Conservation (phyloP, 2,888 invertebrate species). For the Corbicula japonica region DNA sequence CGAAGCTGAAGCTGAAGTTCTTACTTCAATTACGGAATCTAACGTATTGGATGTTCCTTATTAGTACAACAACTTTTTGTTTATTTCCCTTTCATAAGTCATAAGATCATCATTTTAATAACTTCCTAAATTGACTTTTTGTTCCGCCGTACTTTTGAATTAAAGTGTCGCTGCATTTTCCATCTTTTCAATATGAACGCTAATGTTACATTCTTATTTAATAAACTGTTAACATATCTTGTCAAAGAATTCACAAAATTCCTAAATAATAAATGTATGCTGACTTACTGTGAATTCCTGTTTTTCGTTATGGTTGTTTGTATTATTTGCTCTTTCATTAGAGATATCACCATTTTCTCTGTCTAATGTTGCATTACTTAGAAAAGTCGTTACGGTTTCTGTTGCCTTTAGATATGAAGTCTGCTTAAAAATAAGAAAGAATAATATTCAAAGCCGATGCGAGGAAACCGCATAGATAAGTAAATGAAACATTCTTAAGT, state of each 20-base stretch:
- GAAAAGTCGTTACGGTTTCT: constrained; percentile 68
- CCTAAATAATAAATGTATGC: neutral
- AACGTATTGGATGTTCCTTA: too few species aligned
- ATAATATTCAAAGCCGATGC: too few species aligned
- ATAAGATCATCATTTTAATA: too few species aligned
- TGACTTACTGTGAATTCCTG: constrained; percentile 56
- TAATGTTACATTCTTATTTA: neutral
- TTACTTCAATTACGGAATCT: too few species aligned
- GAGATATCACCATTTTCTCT: constrained; percentile 66
- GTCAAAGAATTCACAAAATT: neutral
- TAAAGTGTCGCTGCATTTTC: neutral
- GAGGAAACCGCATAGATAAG: too few species aligned
- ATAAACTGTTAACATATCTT: neutral
- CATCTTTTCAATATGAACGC: neutral
- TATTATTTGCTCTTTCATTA: constrained; percentile 56
- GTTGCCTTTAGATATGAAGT: constrained; percentile 67
- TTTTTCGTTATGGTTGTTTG: constrained; percentile 50
- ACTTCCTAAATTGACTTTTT: too few species aligned
- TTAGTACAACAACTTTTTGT: too few species aligned
- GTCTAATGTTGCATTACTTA: constrained; percentile 63
- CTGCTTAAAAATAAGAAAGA: too few species aligned
- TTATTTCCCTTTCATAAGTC: too few species aligned
- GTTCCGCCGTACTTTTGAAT: too few species aligned
- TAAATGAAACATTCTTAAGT: neutral
- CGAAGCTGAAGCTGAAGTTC: too few species aligned